Evolutionary conservation across 1,140 invertebrate species (phyloP).

Genomic region (Apocrypta bakeri): DNA sequence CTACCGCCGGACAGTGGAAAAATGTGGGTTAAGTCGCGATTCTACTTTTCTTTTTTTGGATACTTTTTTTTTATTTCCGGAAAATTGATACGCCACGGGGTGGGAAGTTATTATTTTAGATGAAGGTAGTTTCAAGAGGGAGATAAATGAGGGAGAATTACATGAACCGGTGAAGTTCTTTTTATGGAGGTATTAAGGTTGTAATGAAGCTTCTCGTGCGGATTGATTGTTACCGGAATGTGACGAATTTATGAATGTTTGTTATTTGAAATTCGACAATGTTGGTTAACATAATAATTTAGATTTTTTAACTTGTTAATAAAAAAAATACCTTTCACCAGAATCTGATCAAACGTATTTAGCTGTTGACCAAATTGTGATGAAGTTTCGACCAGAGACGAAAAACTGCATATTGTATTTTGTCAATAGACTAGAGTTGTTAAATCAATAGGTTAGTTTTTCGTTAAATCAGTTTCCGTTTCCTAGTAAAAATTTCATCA

Average conservation of each 20-base stretch:
- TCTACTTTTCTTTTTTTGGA: neutral
- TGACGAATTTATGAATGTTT: neutral
- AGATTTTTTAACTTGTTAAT: no score
- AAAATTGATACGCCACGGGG: neutral
- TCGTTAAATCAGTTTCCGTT: no score
- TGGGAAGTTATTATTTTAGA: neutral
- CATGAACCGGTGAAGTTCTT: neutral
- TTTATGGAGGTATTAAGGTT: neutral
- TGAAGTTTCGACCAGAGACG: no score
- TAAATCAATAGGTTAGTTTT: no score
- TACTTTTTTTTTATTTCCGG: neutral
- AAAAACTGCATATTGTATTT: no score
- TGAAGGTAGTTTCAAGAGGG: neutral
- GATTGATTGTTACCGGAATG: neutral
- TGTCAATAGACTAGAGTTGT: no score
- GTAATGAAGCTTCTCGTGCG: neutral
- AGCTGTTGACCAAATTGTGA: no score
- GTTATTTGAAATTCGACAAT: neutral
- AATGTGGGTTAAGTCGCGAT: conserved; percentile 20
- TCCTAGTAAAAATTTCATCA: no score
- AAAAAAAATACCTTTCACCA: no score
- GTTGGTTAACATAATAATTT: no score
- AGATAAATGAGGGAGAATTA: neutral
- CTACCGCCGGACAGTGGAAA: neutral
- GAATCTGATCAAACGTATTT: no score